phyloP scores from a whole-genome alignment of 2,113 vertebrate genomes.

The Muscicapa adusta region DNA sequence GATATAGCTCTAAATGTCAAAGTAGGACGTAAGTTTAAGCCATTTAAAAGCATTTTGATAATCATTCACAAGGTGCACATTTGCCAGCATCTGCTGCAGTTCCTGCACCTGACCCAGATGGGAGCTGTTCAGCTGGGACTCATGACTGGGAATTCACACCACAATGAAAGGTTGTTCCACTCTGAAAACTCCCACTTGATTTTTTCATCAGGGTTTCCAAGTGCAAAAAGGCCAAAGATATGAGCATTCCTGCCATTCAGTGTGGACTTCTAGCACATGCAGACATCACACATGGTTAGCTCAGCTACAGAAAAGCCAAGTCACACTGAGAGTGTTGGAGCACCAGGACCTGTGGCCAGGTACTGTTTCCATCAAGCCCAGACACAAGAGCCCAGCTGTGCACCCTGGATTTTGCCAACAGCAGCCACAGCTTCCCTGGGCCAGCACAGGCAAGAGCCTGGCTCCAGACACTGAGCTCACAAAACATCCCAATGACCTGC shows the following conservation, averaged over 20 bases:
- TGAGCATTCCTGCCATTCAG: background rate
- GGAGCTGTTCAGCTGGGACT: background rate
- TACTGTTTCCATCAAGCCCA: background rate
- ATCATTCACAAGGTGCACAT: background rate
- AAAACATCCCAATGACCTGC: background rate
- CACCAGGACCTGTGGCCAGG: background rate
- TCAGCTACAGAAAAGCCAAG: background rate
- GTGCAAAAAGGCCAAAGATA: background rate
- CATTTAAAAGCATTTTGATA: background rate
- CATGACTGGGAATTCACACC: background rate
- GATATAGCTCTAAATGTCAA: background rate
- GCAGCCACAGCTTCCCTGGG: background rate
- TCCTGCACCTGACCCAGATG: background rate
- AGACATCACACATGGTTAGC: accelerated
- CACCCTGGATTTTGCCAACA: background rate
- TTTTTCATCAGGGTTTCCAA: background rate
- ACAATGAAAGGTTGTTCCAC: background rate
- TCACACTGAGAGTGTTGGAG: background rate
- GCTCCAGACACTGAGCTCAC: background rate
- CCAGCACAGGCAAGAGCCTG: background rate
- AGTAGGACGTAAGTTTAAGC: background rate
- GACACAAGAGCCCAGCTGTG: background rate
- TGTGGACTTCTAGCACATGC: background rate
- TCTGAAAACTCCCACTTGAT: background rate
- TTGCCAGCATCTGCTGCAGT: background rate